Percentiles rank a stretch among this genome's conserved stretches.
Conservation (phyloP, 2,888 invertebrate species). For the Morpho deidamia region DNA sequence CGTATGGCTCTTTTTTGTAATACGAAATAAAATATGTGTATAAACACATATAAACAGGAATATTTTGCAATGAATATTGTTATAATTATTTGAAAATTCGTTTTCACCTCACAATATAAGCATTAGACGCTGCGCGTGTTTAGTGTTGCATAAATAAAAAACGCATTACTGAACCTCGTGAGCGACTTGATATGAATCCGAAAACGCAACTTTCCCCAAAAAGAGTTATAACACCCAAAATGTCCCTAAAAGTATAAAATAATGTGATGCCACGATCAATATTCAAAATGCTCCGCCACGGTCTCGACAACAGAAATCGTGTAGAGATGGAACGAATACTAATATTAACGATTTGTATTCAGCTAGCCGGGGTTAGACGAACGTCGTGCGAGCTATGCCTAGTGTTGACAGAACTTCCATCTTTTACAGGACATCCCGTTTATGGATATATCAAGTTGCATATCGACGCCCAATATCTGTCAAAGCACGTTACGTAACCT, state of each 20-base stretch:
- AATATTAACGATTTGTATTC: slow-evolving; percentile 65
- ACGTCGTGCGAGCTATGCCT: slow-evolving; percentile 46
- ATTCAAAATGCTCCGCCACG: slow-evolving; percentile 60
- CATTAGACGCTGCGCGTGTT: background rate
- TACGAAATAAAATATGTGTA: too few species aligned
- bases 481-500: too few species aligned
- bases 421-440: background rate
- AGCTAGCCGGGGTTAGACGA: slow-evolving; percentile 45
- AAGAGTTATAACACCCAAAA: slow-evolving; percentile 35
- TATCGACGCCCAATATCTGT: too few species aligned
- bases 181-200: slow-evolving; percentile 26
- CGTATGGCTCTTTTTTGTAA: too few species aligned
- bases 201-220: slow-evolving; percentile 51
- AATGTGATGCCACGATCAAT: slow-evolving; percentile 50
- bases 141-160: slow-evolving; percentile 8
- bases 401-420: slow-evolving; percentile 27
- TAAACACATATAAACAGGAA: too few species aligned
- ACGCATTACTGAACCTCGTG: slow-evolving; percentile 13
- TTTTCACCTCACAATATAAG: too few species aligned
- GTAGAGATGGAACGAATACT: slow-evolving; percentile 57
- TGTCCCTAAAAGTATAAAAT: slow-evolving; percentile 32
- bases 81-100: too few species aligned
- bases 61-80: too few species aligned
- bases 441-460: background rate
- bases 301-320: slow-evolving; percentile 70